Percentiles rank a stretch among this genome's conserved stretches.
Conservation (phyloP, 64 coral and sea anemone genomes). For the Actinia equina region DNA sequence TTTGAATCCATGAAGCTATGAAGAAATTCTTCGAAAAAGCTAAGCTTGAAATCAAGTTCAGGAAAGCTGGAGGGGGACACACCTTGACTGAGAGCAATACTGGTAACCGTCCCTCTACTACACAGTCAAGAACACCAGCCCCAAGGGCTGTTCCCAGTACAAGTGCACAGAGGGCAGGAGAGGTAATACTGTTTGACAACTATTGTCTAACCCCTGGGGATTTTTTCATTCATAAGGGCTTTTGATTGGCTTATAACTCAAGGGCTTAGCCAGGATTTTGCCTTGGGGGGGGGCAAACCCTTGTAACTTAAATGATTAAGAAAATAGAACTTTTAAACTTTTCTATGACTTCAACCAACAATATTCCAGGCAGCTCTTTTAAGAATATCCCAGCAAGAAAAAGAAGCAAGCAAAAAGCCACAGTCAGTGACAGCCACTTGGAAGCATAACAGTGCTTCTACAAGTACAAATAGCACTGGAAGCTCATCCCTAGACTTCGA, state of each 20-base stretch:
- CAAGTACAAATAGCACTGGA: not conserved
- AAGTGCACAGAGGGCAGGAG: conserved; percentile 86
- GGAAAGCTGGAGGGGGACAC: conserved; percentile 86
- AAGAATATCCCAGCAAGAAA: conserved; percentile 49
- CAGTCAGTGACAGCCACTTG: conserved; percentile 68
- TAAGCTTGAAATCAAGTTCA: conserved; percentile 90
- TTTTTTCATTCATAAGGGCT: no score
- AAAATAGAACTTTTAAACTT: no score
- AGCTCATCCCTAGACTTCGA: conserved; percentile 16
- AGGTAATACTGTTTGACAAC: conserved; percentile 24
- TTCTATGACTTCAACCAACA: not conserved
- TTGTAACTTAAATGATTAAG: no score
- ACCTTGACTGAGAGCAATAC: not conserved
- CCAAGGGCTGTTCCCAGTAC: conserved; percentile 49
- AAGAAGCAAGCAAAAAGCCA: conserved; percentile 38
- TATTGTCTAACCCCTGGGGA: no score
- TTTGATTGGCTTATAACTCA: no score
- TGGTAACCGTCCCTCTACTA: conserved; percentile 22
- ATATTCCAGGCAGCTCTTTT: conserved; percentile 54
- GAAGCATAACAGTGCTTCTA: conserved; percentile 26
- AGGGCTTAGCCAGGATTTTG: no score
- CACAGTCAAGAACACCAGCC: conserved; percentile 23
- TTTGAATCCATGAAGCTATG: conserved; percentile 37
- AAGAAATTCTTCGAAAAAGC: conserved; percentile 90
- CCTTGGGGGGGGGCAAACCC: no score